Conservation (phyloP, 1,140 invertebrate genomes). For the Nautilus pompilius region DNA sequence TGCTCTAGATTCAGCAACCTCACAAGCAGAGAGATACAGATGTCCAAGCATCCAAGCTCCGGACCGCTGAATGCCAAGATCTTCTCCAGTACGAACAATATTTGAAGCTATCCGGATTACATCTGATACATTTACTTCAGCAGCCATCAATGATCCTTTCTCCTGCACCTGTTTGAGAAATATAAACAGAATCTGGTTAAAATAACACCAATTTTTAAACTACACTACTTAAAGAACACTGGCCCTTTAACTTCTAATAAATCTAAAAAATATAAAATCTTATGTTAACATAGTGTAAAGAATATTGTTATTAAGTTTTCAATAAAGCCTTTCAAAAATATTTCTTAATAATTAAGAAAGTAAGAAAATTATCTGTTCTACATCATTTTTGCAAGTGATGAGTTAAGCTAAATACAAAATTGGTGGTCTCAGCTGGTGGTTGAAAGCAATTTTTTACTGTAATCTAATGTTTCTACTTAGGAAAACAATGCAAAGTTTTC, state of each 20-base stretch:
- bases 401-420: no score
- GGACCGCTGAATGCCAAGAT: conserved; percentile 35
- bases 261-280: neutral
- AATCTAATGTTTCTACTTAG: no score
- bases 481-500: no score
- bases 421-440: no score
- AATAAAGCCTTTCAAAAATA: neutral
- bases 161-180: conserved; percentile 9
- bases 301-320: neutral
- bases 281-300: neutral
- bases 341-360: neutral
- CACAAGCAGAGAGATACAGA: conserved; percentile 30
- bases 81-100: conserved; percentile 14
- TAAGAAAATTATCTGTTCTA: neutral
- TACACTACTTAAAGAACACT: neutral
- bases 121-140: conserved; percentile 22
- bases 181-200: no score
- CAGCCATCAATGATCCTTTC: conserved; percentile 13
- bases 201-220: no score
- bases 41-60: conserved; percentile 43
- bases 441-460: no score
- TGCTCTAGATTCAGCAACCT: conserved; percentile 25
- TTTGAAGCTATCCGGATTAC: conserved; percentile 24
- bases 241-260: neutral
- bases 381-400: neutral